Evolutionary conservation across 2,113 vertebrate genomes (phyloP).

Genomic region (Nesogale talazaci): DNA sequence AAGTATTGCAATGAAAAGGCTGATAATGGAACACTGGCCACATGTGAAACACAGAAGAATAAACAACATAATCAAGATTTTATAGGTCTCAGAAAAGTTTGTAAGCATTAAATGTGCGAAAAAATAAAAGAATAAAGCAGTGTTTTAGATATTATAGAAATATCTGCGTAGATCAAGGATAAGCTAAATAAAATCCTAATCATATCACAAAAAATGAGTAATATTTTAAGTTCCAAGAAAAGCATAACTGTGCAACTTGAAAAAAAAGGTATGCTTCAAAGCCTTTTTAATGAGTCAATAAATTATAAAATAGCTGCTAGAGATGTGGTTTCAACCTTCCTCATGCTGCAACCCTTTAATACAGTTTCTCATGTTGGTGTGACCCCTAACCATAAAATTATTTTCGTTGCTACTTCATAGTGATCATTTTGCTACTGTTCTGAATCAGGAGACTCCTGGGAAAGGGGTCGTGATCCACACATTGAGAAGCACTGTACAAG

Average conservation of each 20-base stretch:
- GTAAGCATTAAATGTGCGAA: not conserved
- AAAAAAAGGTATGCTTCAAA: fast-evolving
- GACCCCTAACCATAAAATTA: too few relatives aligned
- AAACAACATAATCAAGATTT: not conserved
- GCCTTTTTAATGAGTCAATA: not conserved
- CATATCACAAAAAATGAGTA: not conserved
- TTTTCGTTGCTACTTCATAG: too few relatives aligned
- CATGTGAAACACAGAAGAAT: not conserved
- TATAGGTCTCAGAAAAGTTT: not conserved
- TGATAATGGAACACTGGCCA: not conserved
- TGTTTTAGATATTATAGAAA: not conserved
- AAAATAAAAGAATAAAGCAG: not conserved
- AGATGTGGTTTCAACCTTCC: too few relatives aligned
- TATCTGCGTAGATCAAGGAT: not conserved
- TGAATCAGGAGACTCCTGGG: too few relatives aligned
- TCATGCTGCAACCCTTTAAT: too few relatives aligned
- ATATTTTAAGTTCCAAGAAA: not conserved
- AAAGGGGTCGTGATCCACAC: too few relatives aligned
- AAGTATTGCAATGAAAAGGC: not conserved
- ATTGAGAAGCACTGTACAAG: too few relatives aligned
- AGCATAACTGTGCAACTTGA: not conserved
- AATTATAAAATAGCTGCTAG: not conserved
- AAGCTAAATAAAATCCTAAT: not conserved
- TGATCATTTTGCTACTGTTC: too few relatives aligned
- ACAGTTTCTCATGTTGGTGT: too few relatives aligned